Conservation (phyloP, 1,140 invertebrate genomes). For the Spodoptera frugiperda region DNA sequence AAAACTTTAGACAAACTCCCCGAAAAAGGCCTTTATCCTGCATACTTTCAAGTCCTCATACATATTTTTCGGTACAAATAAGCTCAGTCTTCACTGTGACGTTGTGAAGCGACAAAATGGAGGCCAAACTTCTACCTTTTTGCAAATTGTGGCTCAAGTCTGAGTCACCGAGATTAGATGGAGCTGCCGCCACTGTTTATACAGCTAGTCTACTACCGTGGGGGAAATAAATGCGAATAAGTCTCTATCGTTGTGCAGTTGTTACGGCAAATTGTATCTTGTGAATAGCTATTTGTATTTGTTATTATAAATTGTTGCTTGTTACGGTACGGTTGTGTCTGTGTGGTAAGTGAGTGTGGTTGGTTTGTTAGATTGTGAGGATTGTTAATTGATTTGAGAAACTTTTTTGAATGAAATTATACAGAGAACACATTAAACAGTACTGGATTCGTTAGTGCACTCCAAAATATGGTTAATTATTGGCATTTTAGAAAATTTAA, state of each 20-base stretch:
- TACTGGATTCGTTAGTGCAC: too few relatives aligned
- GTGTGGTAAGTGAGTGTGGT: too few relatives aligned
- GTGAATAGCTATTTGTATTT: background rate
- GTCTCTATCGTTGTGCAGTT: background rate
- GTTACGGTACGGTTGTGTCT: too few relatives aligned
- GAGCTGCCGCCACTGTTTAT: conserved; percentile 41
- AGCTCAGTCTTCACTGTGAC: conserved; percentile 49
- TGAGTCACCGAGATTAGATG: conserved; percentile 50
- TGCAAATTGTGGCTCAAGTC: conserved; percentile 53
- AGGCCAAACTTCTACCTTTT: conserved; percentile 49
- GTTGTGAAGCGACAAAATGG: conserved; percentile 40
- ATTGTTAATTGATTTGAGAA: too few relatives aligned
- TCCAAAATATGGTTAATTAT: too few relatives aligned
- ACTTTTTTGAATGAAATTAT: too few relatives aligned
- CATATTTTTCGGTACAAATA: conserved; percentile 31
- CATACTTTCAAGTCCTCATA: conserved; percentile 13
- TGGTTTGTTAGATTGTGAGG: too few relatives aligned
- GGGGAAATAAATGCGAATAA: conserved; percentile 6
- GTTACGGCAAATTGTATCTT: conserved; percentile 3
- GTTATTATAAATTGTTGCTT: too few relatives aligned
- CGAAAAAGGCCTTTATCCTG: background rate
- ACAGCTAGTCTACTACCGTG: conserved; percentile 1
- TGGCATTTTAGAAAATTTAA: too few relatives aligned
- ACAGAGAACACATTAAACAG: too few relatives aligned
- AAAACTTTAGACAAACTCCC: background rate